Evolutionary conservation across 1,140 invertebrate species (phyloP).

Genomic region (Heliothis subflexa): DNA sequence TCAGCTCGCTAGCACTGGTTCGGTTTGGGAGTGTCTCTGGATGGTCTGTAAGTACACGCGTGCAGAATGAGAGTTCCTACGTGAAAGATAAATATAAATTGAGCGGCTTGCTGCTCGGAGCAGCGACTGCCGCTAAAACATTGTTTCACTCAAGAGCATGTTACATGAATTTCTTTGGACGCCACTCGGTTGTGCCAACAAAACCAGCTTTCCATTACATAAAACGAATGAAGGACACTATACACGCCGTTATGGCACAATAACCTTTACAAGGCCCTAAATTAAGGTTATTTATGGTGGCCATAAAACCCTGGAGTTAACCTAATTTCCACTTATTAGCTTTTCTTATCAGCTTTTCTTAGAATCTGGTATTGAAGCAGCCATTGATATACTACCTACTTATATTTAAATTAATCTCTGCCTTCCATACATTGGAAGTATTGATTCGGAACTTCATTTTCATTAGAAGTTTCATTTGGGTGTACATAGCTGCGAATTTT

Average conservation of each 20-base stretch:
- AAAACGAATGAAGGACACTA: slow-evolving; percentile 17
- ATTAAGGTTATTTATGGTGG: slow-evolving; percentile 28
- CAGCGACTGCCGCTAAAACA: slow-evolving; percentile 43
- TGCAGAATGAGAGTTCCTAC: slow-evolving; percentile 57
- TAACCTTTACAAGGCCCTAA: slow-evolving; percentile 33
- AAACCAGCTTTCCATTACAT: slow-evolving; percentile 20
- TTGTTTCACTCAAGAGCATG: slow-evolving; percentile 34
- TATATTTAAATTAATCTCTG: not conserved
- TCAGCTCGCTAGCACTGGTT: slow-evolving; percentile 30
- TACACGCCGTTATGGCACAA: slow-evolving; percentile 5
- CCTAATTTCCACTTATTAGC: slow-evolving; percentile 34
- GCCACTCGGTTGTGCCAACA: slow-evolving; percentile 19
- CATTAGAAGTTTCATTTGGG: not conserved
- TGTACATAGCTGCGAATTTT: not conserved
- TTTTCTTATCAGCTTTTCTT: slow-evolving; percentile 10
- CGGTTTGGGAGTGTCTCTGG: slow-evolving; percentile 64
- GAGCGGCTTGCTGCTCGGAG: slow-evolving; percentile 57
- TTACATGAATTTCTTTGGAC: slow-evolving; percentile 31
- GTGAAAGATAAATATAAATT: slow-evolving; percentile 78
- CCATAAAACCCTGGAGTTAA: slow-evolving; percentile 31
- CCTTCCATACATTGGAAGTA: slow-evolving; percentile 1
- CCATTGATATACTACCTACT: not conserved
- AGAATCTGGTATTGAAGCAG: not conserved
- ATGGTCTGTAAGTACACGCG: slow-evolving; percentile 70
- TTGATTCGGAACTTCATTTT: slow-evolving; percentile 29